Evolutionary conservation across 2,797 vertebrate genomes (phyloP).

Genomic region (Cirrhinus mrigala): DNA sequence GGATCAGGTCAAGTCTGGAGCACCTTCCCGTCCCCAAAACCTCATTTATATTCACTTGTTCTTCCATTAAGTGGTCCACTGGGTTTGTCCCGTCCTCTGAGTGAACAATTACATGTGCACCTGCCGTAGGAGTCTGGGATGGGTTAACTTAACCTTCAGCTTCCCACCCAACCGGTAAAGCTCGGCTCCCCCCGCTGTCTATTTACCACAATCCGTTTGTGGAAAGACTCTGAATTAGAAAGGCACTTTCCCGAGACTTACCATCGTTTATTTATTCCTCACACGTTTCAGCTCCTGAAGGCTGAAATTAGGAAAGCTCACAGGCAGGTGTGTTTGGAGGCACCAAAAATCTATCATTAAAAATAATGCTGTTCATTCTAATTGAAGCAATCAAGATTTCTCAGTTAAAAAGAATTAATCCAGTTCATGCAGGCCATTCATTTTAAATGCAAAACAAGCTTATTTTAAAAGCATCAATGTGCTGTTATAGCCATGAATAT

Average conservation of each 20-base stretch:
- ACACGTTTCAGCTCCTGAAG: neutral
- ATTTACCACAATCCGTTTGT: slow-evolving; percentile 66
- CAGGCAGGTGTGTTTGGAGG: neutral
- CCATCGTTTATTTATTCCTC: slow-evolving; percentile 71
- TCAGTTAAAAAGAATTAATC: neutral
- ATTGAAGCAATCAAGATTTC: neutral
- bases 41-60: slow-evolving; percentile 66
- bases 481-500: neutral
- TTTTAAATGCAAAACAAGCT: neutral
- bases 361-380: neutral
- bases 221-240: slow-evolving; percentile 71
- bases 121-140: slow-evolving; percentile 62
- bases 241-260: slow-evolving; percentile 68
- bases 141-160: slow-evolving; percentile 75
- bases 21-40: slow-evolving; percentile 59
- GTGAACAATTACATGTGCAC: slow-evolving; percentile 63
- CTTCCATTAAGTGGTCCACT: slow-evolving; percentile 61
- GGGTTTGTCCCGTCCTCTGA: slow-evolving; percentile 58
- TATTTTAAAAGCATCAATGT: neutral
- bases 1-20: slow-evolving; percentile 38
- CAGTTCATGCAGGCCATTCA: neutral
- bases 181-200: slow-evolving; percentile 60
- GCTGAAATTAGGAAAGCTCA: neutral
- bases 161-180: slow-evolving; percentile 23
- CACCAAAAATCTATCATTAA: neutral